phyloP scores from a whole-genome alignment of 2,888 invertebrate genomes.

The Ectemnius cavifrons region DNA sequence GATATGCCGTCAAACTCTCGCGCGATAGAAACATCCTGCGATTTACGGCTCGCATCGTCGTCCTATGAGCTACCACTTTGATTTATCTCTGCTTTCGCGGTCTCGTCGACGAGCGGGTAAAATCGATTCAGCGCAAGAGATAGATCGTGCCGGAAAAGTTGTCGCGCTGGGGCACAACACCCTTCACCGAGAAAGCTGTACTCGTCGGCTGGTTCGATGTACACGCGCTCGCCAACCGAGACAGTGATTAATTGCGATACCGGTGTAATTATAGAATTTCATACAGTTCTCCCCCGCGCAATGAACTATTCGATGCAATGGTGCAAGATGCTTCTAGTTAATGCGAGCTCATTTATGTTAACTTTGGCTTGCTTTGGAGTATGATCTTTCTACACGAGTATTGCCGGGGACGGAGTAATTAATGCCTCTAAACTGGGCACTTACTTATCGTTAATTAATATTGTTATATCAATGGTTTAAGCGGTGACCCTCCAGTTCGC shows the following conservation, averaged over 20 bases:
- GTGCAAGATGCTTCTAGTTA: too few species aligned
- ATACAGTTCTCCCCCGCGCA: background rate
- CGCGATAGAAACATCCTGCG: slow-evolving; percentile 58
- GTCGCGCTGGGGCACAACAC: slow-evolving; percentile 6
- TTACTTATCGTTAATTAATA: slow-evolving; percentile 7
- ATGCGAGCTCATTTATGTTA: too few species aligned
- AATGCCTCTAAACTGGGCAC: background rate
- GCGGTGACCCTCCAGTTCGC: background rate
- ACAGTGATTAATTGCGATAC: slow-evolving; percentile 48
- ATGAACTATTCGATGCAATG: too few species aligned
- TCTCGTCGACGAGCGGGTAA: slow-evolving; percentile 41
- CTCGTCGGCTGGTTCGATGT: background rate
- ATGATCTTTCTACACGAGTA: too few species aligned
- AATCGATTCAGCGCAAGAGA: slow-evolving; percentile 54
- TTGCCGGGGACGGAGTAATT: background rate
- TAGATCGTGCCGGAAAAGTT: slow-evolving; percentile 58
- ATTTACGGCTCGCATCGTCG: slow-evolving; percentile 49
- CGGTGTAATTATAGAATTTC: slow-evolving; percentile 47
- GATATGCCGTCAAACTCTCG: background rate
- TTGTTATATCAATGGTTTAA: slow-evolving; percentile 7
- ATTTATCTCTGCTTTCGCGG: slow-evolving; percentile 51
- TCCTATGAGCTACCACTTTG: slow-evolving; percentile 52
- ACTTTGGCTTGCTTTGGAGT: too few species aligned
- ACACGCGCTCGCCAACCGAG: slow-evolving; percentile 1
- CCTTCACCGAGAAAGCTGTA: slow-evolving; percentile 40